Base-by-base conservation (phyloP, 2,888 invertebrate species). In the Eupithecia insigniata region DNA sequence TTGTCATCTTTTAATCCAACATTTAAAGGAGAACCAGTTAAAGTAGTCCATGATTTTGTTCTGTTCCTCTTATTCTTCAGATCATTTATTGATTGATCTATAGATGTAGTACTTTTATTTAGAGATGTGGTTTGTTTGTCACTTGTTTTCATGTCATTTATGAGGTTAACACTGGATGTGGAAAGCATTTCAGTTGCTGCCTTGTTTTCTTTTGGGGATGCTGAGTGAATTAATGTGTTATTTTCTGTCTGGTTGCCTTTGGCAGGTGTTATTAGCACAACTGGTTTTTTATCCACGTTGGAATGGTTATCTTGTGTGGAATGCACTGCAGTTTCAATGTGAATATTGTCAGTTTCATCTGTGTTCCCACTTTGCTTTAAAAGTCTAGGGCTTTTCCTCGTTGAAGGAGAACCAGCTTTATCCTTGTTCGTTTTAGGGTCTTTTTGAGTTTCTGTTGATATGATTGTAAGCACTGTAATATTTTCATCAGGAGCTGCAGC, bases 41-140 rank as follows among this genome's bases (percentile, higher is more conserved):
- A 70, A 43, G 83, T 84, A 72, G 90, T 87, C 86, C 88, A 91
- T 32, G 93, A 92, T 76, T 88, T 90, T 26, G 90, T 90, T 83
- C 92, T 86, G 62, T 84, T 84, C 73, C 89, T 87, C 78, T 89
- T 89, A 66, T 34, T 80, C 78, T 83, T 83, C 1, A 79, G 74
- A 67, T 78, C 80, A 43, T 73, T 78, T 60, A 76, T 30, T 70
- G 70, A 62, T 51, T 79, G 77, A 61, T 85, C 83, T 69, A 87
- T 60, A 62, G 80, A 81, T 67, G 90, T 84, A 14, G 84, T 80
- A 70, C 87, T 90, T 82, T 89, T 92, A 76, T 90, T 91, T 18
- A 87, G 73, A 73, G 80, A 30, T 69, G 70, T 46, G 74, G 78
- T 39, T 81, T 79, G 10, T 51, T 51, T 51, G 46, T 51, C 22